A percentile compares a stretch with the other conserved stretches of the same genome.
These are phyloP conservation scores for Mylabris sibirica DNA, from an alignment of 2,888 invertebrate species.

Conservation along the genomic window DNA sequence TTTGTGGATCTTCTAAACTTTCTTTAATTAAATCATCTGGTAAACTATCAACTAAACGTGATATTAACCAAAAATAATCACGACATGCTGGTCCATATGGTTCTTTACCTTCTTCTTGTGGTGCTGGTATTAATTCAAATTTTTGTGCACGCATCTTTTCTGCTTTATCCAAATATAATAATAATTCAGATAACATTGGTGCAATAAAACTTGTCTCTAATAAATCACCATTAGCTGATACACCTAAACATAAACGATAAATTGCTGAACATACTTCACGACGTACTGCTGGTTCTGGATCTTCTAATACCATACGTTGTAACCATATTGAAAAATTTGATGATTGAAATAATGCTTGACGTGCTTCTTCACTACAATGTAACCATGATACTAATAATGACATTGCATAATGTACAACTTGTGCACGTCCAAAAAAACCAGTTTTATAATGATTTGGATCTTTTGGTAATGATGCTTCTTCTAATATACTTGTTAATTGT, in stretches of 20 bases:
- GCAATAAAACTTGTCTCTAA: constrained; percentile 72
- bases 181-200: constrained; percentile 81
- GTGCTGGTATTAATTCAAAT: constrained; percentile 55
- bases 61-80: constrained; percentile 93
- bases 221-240: constrained; percentile 59
- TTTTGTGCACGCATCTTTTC: constrained; percentile 81
- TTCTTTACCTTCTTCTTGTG: constrained; percentile 86
- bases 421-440: constrained; percentile 91
- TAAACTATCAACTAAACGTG: constrained; percentile 85
- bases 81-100: constrained; percentile 94
- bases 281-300: constrained; percentile 90
- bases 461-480: constrained; percentile 82
- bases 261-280: constrained; percentile 91
- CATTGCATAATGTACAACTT: constrained; percentile 92
- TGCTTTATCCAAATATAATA: constrained; percentile 83
- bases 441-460: constrained; percentile 88
- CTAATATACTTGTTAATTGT: constrained; percentile 84
- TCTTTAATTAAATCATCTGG: constrained; percentile 81
- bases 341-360: constrained; percentile 78
- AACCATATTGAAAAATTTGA: constrained; percentile 82
- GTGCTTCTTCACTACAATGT: constrained; percentile 83
- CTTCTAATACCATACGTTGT: constrained; percentile 85
- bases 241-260: constrained; percentile 86
- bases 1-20: constrained; percentile 66
- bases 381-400: constrained; percentile 92